Conservation (phyloP, 2,797 vertebrate genomes). For the Microctenopoma stevenorrisi region DNA sequence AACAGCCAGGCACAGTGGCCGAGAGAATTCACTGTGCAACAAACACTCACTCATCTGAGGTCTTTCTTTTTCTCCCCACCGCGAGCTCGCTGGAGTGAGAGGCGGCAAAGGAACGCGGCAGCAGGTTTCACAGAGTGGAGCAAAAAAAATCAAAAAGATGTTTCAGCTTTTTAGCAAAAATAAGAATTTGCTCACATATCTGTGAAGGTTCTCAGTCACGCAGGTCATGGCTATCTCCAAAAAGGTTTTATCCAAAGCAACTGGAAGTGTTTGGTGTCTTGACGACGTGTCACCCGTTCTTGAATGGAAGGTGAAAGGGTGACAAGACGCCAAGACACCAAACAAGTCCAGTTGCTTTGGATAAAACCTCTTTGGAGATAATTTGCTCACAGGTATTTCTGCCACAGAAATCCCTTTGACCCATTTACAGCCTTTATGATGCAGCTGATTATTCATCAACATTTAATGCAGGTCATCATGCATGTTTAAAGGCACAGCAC, state of each 20-base stretch:
- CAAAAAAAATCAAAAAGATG: neutral
- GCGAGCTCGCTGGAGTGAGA: constrained; percentile 8
- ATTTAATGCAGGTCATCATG: constrained; percentile 72
- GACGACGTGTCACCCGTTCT: too few species aligned
- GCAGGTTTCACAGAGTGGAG: neutral
- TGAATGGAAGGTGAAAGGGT: too few species aligned
- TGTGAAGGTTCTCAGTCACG: too few species aligned
- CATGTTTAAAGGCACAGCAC: constrained; percentile 61
- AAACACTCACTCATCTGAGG: constrained; percentile 54
- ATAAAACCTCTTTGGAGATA: too few species aligned
- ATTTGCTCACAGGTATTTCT: neutral
- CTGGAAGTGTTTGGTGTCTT: too few species aligned
- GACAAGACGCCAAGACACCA: too few species aligned
- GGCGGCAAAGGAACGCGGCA: neutral
- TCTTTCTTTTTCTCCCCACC: constrained; percentile 54
- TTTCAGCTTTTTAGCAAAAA: neutral
- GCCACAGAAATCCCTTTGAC: constrained; percentile 50
- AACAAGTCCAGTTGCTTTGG: too few species aligned
- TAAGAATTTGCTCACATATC: neutral
- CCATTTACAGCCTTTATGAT: constrained; percentile 62
- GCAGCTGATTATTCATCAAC: constrained; percentile 72
- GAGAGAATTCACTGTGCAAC: constrained; percentile 51
- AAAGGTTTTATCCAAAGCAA: too few species aligned
- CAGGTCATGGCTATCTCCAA: too few species aligned
- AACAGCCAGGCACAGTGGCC: constrained; percentile 59